phyloP scores from a whole-genome alignment of 2,113 vertebrate genomes.

The Polypterus bichir region DNA sequence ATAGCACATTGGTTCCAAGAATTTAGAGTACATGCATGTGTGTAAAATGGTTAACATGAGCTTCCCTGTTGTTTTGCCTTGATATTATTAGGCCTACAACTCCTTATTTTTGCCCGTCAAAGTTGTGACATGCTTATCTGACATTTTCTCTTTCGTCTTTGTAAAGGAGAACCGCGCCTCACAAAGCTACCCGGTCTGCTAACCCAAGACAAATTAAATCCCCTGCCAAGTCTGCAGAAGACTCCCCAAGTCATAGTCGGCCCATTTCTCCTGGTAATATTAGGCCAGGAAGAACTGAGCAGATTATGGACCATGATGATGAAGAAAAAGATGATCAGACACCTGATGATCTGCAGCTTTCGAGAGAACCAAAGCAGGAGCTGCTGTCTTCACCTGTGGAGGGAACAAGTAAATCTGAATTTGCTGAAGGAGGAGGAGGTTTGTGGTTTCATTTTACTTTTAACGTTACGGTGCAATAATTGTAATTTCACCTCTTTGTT shows the following conservation, averaged over 20 bases:
- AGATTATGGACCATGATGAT: constrained; percentile 39
- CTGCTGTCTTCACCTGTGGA: constrained; percentile 1
- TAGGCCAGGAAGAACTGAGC: constrained; percentile 56
- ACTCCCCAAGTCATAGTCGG: constrained; percentile 29
- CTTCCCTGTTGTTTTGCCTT: no score
- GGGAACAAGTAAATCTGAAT: constrained; percentile 32
- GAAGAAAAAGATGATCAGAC: constrained; percentile 26
- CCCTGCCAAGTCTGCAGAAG: constrained; percentile 43
- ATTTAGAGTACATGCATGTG: no score
- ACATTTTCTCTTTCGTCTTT: no score
- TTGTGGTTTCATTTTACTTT: no score
- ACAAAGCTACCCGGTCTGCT: constrained; percentile 46
- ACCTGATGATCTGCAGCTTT: constrained; percentile 16
- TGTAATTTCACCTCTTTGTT: no score
- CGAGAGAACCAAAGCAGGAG: constrained; percentile 4
- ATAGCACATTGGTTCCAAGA: no score
- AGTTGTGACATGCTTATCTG: no score
- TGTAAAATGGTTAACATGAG: no score
- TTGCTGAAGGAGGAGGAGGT: constrained; percentile 6
- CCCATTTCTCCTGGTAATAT: constrained; percentile 72
- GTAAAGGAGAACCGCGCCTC: no score
- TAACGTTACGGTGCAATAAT: no score
- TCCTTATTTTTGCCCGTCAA: no score
- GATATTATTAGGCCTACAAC: no score
- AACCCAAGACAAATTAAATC: constrained; percentile 61